Percentiles rank a stretch among this genome's conserved stretches.
phyloP scores from a whole-genome alignment of 2,113 vertebrate species.

The Ceuthmochares aereus region DNA sequence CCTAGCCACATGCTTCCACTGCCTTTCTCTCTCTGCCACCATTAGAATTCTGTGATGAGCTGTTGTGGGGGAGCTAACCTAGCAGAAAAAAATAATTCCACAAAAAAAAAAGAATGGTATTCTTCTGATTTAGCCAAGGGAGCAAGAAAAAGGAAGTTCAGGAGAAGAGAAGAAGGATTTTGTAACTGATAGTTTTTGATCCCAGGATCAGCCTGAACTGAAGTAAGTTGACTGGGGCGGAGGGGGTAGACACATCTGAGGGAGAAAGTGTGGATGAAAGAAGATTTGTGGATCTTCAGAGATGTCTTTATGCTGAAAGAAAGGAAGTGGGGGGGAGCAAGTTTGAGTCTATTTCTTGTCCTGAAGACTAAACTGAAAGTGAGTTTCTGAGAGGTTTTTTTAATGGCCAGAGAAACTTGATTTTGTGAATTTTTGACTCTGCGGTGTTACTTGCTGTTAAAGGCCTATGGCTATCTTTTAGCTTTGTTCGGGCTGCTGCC shows the following conservation, averaged over 20 bases:
- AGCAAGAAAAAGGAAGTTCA: background rate
- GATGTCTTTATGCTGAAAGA: constrained; percentile 33
- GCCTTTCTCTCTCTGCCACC: background rate
- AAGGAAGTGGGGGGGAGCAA: background rate
- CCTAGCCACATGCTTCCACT: background rate
- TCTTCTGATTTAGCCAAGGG: background rate
- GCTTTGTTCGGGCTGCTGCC: background rate
- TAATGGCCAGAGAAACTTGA: background rate
- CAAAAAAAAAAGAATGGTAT: background rate
- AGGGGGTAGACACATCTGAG: background rate
- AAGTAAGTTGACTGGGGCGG: constrained; percentile 30
- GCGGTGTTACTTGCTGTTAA: background rate
- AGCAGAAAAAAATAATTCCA: background rate
- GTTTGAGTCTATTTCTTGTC: constrained; percentile 3
- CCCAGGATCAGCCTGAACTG: constrained; percentile 3
- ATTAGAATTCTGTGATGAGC: background rate
- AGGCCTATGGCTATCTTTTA: background rate
- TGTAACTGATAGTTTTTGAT: constrained; percentile 43
- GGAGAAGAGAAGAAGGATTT: constrained; percentile 20
- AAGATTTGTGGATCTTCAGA: constrained; percentile 18
- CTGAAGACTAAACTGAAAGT: background rate
- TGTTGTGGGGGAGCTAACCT: background rate
- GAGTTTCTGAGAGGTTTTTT: background rate
- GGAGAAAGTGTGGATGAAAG: constrained; percentile 23
- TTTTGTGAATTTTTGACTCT: background rate